Percentiles rank a stretch among this genome's conserved stretches.
Evolutionary conservation across 2,113 vertebrate genomes (phyloP).

Genomic region (Neolamprologus cancellatus): DNA sequence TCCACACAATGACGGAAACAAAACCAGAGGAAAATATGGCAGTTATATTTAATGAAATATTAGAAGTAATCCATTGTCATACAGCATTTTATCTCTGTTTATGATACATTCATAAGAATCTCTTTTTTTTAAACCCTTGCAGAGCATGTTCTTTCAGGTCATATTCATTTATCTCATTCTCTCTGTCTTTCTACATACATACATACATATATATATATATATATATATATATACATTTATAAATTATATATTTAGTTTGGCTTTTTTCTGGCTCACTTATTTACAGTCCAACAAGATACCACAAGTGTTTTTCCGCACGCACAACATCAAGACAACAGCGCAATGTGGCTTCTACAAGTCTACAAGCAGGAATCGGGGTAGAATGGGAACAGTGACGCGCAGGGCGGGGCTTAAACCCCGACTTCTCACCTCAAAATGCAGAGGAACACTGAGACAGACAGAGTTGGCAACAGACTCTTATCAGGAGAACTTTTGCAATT

Average conservation of each 20-base stretch:
- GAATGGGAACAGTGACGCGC: neutral
- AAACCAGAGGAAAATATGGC: constrained; percentile 55
- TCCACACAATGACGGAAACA: neutral
- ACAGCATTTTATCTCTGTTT: constrained; percentile 54
- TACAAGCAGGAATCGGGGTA: constrained; percentile 27
- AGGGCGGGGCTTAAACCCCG: neutral
- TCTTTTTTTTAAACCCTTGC: neutral
- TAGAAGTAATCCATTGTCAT: constrained; percentile 47
- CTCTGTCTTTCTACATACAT: neutral
- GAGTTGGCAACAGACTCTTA: neutral
- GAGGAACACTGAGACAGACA: neutral
- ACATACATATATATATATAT: neutral
- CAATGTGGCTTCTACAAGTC: constrained; percentile 51
- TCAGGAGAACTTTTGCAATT: neutral
- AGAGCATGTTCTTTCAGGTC: constrained; percentile 23
- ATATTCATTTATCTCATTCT: neutral
- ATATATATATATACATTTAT: neutral
- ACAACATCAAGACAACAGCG: constrained; percentile 41
- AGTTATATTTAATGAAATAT: constrained; percentile 73
- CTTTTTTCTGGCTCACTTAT: constrained; percentile 11
- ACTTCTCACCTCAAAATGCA: constrained; percentile 11
- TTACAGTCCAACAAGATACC: constrained; percentile 47
- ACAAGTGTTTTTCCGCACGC: constrained; percentile 38
- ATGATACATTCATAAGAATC: constrained; percentile 62
- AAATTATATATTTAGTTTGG: neutral